A percentile compares a stretch with the other conserved stretches of the same genome.
phyloP scores from a whole-genome alignment of 2,113 vertebrate genomes.

The Camelus bactrianus region DNA sequence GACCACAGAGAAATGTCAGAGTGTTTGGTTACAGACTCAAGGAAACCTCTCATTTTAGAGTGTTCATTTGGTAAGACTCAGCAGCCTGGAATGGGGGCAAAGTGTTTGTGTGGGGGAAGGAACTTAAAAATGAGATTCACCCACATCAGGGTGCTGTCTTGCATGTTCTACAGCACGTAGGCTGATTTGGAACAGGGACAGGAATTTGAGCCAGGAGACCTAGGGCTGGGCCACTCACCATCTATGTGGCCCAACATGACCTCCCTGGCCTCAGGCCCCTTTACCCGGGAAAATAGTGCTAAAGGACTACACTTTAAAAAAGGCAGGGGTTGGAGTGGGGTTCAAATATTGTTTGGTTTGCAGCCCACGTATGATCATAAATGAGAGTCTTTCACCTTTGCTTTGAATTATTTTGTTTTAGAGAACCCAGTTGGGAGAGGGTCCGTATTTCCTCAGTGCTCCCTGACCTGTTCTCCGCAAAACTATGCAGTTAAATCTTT shows the following conservation, averaged over 20 bases:
- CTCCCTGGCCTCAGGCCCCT: slow-evolving; percentile 63
- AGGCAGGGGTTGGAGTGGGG: neutral
- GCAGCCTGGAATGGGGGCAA: slow-evolving; percentile 75
- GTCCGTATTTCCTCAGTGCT: neutral
- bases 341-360: neutral
- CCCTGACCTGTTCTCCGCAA: slow-evolving; percentile 42
- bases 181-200: slow-evolving; percentile 74
- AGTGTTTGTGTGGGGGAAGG: slow-evolving; percentile 71
- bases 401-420: slow-evolving; percentile 52
- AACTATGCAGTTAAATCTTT: slow-evolving; percentile 53
- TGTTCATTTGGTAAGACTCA: slow-evolving; percentile 78
- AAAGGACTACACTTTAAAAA: neutral
- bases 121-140: slow-evolving; percentile 73
- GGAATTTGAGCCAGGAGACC: slow-evolving; percentile 76
- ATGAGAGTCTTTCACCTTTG: slow-evolving; percentile 18
- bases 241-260: slow-evolving; percentile 72
- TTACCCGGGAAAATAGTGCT: slow-evolving; percentile 55
- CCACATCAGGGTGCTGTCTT: slow-evolving; percentile 74
- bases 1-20: slow-evolving; percentile 78
- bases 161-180: slow-evolving; percentile 74
- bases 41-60: slow-evolving; percentile 80
- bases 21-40: slow-evolving; percentile 79
- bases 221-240: slow-evolving; percentile 52
- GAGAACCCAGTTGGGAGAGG: neutral
- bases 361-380: neutral